Conservation (phyloP, 2,888 invertebrate species). For the Zaprionus obscuricornis region DNA sequence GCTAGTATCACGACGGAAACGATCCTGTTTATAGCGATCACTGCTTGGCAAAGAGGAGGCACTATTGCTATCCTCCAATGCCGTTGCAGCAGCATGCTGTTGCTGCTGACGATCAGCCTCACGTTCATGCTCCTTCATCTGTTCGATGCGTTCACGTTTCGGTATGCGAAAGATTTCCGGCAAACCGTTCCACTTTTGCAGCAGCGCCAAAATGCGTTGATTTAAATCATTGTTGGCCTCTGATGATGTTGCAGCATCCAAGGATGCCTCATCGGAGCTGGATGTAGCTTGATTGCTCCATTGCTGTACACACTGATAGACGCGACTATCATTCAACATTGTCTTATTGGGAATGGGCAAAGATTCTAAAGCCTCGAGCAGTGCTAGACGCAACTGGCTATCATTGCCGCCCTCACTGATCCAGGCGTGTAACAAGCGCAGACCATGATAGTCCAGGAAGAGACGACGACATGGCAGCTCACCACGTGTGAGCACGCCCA, state of each 20-base stretch:
- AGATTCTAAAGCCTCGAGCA: slow-evolving; percentile 91
- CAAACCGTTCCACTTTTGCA: slow-evolving; percentile 70
- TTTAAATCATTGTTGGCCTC: neutral
- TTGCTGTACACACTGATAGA: slow-evolving; percentile 92
- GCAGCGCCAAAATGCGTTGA: slow-evolving; percentile 34
- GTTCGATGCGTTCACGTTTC: slow-evolving; percentile 95
- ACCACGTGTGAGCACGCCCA: slow-evolving; percentile 91
- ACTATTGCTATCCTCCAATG: slow-evolving; percentile 39
- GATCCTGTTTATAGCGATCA: slow-evolving; percentile 65
- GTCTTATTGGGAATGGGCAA: slow-evolving; percentile 97
- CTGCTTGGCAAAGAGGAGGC: slow-evolving; percentile 25
- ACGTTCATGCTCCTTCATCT: slow-evolving; percentile 97
- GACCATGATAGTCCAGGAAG: slow-evolving; percentile 96
- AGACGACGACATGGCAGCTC: slow-evolving; percentile 92
- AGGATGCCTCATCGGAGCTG: too few species aligned
- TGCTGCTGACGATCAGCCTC: slow-evolving; percentile 89
- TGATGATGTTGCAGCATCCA: too few species aligned
- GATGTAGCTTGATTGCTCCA: slow-evolving; percentile 87
- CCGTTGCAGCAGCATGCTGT: slow-evolving; percentile 57
- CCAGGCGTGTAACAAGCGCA: slow-evolving; percentile 95
- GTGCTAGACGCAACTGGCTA: slow-evolving; percentile 86
- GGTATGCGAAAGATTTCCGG: slow-evolving; percentile 92
- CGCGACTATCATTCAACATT: slow-evolving; percentile 95
- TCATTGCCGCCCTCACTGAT: slow-evolving; percentile 88
- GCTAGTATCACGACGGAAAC: slow-evolving; percentile 58